Evolutionary conservation across 2,888 invertebrate genomes (phyloP), one percentile per base, ranked within the genome.

Genomic region (Chesias legatella): DNA sequence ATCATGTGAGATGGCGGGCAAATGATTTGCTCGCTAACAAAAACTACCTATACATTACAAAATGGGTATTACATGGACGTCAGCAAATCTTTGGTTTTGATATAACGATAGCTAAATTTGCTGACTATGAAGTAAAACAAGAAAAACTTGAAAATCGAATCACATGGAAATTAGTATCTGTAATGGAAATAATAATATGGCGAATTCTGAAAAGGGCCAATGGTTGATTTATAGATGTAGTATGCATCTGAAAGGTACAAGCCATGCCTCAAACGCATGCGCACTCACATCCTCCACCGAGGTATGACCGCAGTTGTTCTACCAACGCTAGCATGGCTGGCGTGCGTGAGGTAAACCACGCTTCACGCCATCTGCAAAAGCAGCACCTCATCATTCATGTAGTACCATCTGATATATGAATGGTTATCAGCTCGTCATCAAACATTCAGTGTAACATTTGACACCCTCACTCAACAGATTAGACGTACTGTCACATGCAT

Each of bases 281-380:
- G 56, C 77, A 85, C 86, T 88, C 84, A 88, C 86, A 83, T 82
- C 86, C 86, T 74, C 86, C 86, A 77, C 79, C 79, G 73, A 88
- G 85, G 79, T 88, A 88, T 59, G 77, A 78, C 75, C 85, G 84
- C 56, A 88, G 85, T 73, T 86, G 85, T 75, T 86, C 86, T 75
- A 88, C 86, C 84, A 88, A 80, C 77, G 86, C 86, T 85, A 88
- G 81, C 86, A 88, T 88, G 79, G 77, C 73, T 79, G 83, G 81
- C 79, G 65, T 69, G 78, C 69, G 77, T 73, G 77, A 76, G 70
- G 67, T 70, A 67, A 70, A 73, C 75, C 75, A 80, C 78, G 75
- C 79, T 73, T 83, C 77, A 86, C 84, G 74, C 80, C 86, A 85
- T 82, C 86, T 85, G 85, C 74, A 83, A 84, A 74, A 73, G 78